Percentiles rank a stretch among this genome's conserved stretches.
phyloP scores from a whole-genome alignment of 2,888 invertebrate genomes.

The Eurytoma adleriae region DNA sequence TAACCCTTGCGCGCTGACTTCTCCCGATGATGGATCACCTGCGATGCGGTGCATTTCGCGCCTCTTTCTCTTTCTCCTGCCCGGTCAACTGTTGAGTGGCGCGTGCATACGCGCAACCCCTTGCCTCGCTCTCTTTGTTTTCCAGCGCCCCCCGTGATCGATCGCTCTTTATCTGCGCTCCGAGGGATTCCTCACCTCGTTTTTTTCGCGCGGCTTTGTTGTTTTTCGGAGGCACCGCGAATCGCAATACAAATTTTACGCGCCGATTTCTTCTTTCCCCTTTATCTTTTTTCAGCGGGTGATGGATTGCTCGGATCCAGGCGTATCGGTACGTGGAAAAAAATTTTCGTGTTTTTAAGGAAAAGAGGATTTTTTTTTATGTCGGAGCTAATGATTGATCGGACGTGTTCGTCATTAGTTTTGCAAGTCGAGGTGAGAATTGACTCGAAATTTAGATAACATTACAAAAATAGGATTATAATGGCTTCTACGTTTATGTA shows the following conservation, averaged over 20 bases:
- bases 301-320: background rate
- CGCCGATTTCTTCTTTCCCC: background rate
- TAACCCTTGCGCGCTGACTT: conserved; percentile 66
- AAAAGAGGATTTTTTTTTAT: background rate
- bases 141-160: conserved; percentile 56
- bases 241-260: conserved; percentile 20
- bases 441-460: too few relatives aligned
- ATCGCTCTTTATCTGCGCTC: conserved; percentile 57
- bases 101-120: conserved; percentile 7
- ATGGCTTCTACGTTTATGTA: too few relatives aligned
- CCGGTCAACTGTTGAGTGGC: conserved; percentile 13
- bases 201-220: background rate
- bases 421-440: too few relatives aligned
- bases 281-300: background rate
- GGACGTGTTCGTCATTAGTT: too few relatives aligned
- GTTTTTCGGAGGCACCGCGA: background rate
- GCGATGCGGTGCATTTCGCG: conserved; percentile 63
- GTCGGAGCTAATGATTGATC: too few relatives aligned
- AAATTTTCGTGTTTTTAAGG: background rate
- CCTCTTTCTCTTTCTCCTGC: conserved; percentile 57
- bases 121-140: background rate
- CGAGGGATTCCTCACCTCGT: background rate
- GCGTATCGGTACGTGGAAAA: background rate
- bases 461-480: too few relatives aligned
- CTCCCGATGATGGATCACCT: conserved; percentile 68